Percentiles rank a stretch among this genome's conserved stretches.
phyloP scores from a whole-genome alignment of 2,797 vertebrate genomes.

The Sciaenops ocellatus region DNA sequence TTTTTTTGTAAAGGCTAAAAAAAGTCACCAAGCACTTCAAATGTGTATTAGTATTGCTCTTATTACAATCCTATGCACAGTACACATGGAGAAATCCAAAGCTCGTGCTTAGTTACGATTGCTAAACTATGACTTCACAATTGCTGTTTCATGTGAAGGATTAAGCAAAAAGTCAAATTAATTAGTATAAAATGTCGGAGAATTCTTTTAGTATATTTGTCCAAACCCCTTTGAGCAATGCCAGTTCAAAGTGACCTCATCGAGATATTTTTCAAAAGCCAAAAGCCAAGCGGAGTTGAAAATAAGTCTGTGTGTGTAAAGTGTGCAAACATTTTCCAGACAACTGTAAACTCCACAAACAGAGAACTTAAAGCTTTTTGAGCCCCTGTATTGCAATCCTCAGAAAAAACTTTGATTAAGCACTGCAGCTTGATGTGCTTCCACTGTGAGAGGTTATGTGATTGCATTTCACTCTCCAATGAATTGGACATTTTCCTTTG shows the following conservation, averaged over 20 bases:
- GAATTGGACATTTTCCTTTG: conserved; percentile 69
- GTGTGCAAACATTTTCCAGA: neutral
- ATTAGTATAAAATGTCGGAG: conserved; percentile 7
- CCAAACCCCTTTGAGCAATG: neutral
- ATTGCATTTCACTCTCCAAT: conserved; percentile 77
- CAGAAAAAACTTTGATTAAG: conserved; percentile 50
- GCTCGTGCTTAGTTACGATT: neutral
- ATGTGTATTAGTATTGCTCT: neutral
- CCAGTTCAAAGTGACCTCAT: neutral
- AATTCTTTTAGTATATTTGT: conserved; percentile 1
- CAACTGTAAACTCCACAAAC: conserved; percentile 33
- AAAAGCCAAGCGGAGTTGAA: too few relatives aligned
- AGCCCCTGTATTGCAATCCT: conserved; percentile 20
- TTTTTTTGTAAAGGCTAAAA: neutral
- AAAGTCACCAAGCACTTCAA: neutral
- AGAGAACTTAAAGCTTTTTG: conserved; percentile 23
- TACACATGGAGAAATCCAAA: neutral
- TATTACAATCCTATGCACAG: neutral
- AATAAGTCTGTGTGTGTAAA: conserved; percentile 7
- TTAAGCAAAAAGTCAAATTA: neutral
- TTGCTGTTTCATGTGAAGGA: neutral
- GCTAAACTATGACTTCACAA: neutral
- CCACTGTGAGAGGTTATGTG: conserved; percentile 59
- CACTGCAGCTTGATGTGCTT: conserved; percentile 50
- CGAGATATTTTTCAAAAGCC: too few relatives aligned